Base-by-base conservation (phyloP, 2,113 vertebrate species). In the Bostrychus sinensis region DNA sequence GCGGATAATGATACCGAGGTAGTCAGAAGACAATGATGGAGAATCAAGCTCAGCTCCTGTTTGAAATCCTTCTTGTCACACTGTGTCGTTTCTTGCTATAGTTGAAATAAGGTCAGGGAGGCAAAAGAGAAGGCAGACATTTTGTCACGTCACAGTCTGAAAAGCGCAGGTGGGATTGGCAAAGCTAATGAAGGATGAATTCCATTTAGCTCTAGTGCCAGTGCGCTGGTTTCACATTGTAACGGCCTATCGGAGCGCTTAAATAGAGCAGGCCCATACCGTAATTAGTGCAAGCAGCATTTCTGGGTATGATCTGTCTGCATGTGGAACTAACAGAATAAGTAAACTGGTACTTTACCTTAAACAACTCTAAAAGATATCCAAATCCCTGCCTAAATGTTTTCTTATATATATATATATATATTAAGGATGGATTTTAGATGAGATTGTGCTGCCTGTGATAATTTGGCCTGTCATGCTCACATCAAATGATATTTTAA, bases 1-100 rank as follows among this genome's bases (percentile, higher is more conserved):
- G 42, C 48, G 61, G 0, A 26, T 54, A 54, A 82, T 71, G 43
- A 71, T 62, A 62, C 77, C 62, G 48, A 66, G 53, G 60, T 37
- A 43, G 56, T 64, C 42, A 39, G 9, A 59, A 5, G 12, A 69
- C 56, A 34, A 70, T 67, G 66, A 70, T 14, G 16, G 25, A 51
- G 68, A 60, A 74, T 65, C 54, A 37, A 34, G 20, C 59, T 66
- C 58, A 32, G 25, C 1, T 59, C 58, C 17, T 20, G 17, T 55
- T 55, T 55, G 28, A 55, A 30, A 30, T 28, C 13, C 13, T 51
- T 26, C 8, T 25, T 7, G 48, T 51, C 25, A 39, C 26, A 51
- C 5, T 8, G 8, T 32, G 5, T 32, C 30, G 23, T 51, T 51
- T 51, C 13, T 17, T 3, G 48, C 25, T 1, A 16, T 34, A 30